These are phyloP conservation scores for Rhinophrynus dorsalis DNA, from an alignment of 2,797 vertebrate species.

Conservation along the genomic window DNA sequence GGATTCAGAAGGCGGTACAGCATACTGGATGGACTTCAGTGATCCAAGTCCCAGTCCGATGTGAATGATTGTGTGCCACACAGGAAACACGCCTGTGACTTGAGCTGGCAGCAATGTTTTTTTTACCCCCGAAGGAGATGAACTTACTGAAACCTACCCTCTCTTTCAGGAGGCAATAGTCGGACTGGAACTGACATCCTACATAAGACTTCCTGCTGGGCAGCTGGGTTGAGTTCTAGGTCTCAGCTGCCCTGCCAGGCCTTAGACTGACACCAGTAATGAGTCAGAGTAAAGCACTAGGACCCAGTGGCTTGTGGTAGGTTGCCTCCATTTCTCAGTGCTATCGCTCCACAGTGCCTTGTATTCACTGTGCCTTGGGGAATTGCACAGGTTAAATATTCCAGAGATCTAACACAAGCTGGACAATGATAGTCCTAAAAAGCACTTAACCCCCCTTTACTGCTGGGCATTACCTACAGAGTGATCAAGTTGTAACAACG, in stretches of 20 bases:
- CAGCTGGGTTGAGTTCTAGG: neutral
- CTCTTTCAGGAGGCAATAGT: no score
- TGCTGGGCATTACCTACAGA: conserved; percentile 2
- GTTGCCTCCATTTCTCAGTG: no score
- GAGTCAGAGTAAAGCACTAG: no score
- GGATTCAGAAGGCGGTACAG: neutral
- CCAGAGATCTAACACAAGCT: conserved; percentile 18
- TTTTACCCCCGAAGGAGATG: no score
- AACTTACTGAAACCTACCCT: conserved; percentile 1
- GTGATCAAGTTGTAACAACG: neutral
- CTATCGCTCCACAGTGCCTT: neutral
- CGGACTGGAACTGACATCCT: neutral
- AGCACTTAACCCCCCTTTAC: conserved; percentile 34
- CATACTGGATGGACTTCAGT: neutral
- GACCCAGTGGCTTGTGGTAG: no score
- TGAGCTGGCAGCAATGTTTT: neutral
- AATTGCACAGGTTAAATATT: conserved; percentile 31
- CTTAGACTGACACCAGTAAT: no score
- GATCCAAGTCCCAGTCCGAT: no score
- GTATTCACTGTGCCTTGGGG: conserved; percentile 30
- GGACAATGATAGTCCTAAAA: conserved; percentile 14
- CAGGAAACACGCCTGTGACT: neutral
- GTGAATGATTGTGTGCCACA: neutral
- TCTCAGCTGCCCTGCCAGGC: neutral
- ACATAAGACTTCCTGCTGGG: neutral